Conservation (phyloP, 2,113 vertebrate species). For the Laterallus jamaicensis region DNA sequence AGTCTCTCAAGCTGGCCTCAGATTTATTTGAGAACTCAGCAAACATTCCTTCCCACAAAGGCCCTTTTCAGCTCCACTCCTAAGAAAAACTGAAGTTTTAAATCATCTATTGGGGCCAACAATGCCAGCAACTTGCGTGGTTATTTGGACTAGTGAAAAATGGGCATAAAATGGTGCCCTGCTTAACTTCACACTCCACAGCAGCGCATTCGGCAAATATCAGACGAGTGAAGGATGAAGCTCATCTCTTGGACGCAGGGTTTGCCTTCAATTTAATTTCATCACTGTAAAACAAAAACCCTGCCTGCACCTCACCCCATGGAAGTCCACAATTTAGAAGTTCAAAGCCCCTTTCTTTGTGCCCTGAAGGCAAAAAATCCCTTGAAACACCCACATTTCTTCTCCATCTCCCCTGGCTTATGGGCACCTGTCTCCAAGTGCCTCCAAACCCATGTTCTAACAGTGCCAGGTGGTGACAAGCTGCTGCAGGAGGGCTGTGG, state of each 20-base stretch:
- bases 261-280: neutral
- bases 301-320: neutral
- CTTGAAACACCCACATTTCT: neutral
- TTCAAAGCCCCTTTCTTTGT: neutral
- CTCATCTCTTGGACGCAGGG: rapidly evolving
- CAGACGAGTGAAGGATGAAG: neutral
- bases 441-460: neutral
- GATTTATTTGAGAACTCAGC: neutral
- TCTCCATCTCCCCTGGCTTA: neutral
- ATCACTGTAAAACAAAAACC: neutral
- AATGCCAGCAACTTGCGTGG: neutral
- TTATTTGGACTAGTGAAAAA: neutral
- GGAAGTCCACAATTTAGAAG: neutral
- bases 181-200: neutral
- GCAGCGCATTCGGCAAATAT: neutral
- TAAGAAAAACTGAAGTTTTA: neutral
- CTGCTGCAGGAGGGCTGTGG: neutral
- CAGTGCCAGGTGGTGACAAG: neutral
- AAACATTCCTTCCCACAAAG: neutral
- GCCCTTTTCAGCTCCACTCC: neutral
- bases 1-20: neutral
- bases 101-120: neutral
- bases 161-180: neutral
- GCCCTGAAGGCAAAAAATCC: neutral
- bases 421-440: neutral